Base-by-base conservation (phyloP, 2,113 vertebrate genomes). In the Sapayoa aenigma region DNA sequence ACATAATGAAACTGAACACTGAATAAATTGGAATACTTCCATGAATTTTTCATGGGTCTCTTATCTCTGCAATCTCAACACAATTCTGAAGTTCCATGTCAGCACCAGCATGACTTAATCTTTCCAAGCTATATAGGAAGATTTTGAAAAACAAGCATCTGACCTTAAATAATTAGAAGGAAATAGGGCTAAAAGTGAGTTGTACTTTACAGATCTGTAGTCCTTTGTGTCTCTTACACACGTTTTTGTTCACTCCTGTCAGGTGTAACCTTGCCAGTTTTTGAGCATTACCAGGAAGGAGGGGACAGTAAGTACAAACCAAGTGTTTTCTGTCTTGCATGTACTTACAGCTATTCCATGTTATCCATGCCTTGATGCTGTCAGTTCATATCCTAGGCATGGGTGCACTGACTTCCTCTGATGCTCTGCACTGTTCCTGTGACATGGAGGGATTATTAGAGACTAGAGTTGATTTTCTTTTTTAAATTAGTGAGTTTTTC, bases 281-380 rank as follows among this genome's bases (percentile, higher is more conserved):
- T 99, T 97, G 99, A 99, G 92, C 99, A 99, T 97, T 99, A 99
- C 96, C 99, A 99, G 71, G 99, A 99, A 98, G 99, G 99, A 97
- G 99, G 99, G 11, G 99, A 99, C 96, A 99, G 99, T 99, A 98
- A 99, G 99, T 99, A 74, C 73, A 80, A 72, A 39, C 8, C 21
- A 42, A 71, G 12, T 59, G 18, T 75, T 86, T 75, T 91, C 4
- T 47, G 2, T 67, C 49, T 73, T 47, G 23, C 13, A 4, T 17
- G 14, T 65, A 73, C 42, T 55, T 55, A 30, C 0, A 7, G 50
- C 50, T 74, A 0, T 35, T 74, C 23, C 74, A 2, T 30, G 42
- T 33, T 67, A 56, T 18, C 39, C 35, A 5, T 19, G 5, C 50
- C 75, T 71, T 71, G 22, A 17, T 66, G 20, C 1, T 52, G 19